phyloP scores from a whole-genome alignment of 2,888 invertebrate species.

The Biston betularia region DNA sequence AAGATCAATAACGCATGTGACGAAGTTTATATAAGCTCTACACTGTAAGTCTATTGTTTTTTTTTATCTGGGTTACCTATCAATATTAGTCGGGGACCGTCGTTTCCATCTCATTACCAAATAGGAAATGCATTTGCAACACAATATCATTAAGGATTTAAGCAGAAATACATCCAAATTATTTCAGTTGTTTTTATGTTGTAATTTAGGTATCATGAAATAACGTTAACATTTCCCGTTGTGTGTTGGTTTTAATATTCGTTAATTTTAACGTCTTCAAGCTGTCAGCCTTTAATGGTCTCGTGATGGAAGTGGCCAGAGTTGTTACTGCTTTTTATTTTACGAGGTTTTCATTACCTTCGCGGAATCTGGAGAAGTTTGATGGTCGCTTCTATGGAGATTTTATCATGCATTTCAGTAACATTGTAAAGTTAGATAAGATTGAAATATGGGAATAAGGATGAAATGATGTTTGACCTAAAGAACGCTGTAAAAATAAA shows the following conservation, averaged over 20 bases:
- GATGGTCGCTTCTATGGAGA: conserved; percentile 23
- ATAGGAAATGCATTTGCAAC: too few relatives aligned
- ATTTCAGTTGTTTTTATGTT: not conserved
- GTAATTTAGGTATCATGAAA: conserved; percentile 31
- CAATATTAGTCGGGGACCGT: too few relatives aligned
- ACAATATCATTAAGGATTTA: too few relatives aligned
- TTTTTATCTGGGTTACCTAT: too few relatives aligned
- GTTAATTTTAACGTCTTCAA: conserved; percentile 43
- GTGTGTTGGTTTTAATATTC: conserved; percentile 40
- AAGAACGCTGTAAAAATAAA: conserved; percentile 13
- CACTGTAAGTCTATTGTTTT: too few relatives aligned
- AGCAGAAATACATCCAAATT: too few relatives aligned
- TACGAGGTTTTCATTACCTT: conserved; percentile 43
- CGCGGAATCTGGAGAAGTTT: conserved; percentile 29
- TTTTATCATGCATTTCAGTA: conserved; percentile 24
- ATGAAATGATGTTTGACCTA: not conserved
- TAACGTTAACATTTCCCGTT: conserved; percentile 41
- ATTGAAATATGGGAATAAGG: conserved; percentile 15
- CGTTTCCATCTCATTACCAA: too few relatives aligned
- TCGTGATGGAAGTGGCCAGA: conserved; percentile 41
- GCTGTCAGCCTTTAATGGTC: conserved; percentile 39
- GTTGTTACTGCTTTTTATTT: conserved; percentile 46
- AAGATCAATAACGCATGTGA: too few relatives aligned
- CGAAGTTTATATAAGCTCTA: too few relatives aligned
- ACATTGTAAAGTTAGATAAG: conserved; percentile 22